Percentiles rank a stretch among this genome's conserved stretches.
These are phyloP conservation scores for Poeciliopsis presidionis DNA, from an alignment of 2,797 vertebrate genomes.

Conservation along the genomic window DNA sequence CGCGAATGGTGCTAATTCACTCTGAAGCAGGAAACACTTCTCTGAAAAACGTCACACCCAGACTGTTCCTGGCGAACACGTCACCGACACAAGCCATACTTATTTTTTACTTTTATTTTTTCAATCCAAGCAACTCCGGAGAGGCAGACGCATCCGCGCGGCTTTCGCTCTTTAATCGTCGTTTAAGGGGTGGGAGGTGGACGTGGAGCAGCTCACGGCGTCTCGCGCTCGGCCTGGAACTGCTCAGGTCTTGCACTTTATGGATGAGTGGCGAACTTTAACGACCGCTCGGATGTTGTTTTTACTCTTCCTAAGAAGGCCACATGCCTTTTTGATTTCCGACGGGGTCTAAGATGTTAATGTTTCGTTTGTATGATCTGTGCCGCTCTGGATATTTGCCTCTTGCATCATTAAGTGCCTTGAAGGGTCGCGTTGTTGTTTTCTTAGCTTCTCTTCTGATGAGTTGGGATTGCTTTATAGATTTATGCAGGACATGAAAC, in stretches of 20 bases:
- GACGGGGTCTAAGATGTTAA: conserved; percentile 14
- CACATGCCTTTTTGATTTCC: conserved; percentile 62
- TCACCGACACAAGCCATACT: conserved; percentile 58
- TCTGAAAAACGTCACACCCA: not conserved
- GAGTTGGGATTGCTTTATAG: conserved; percentile 58
- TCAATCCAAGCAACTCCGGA: conserved; percentile 8
- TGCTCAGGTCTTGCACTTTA: conserved; percentile 75
- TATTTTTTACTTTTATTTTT: not conserved
- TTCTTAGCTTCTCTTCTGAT: conserved; percentile 25
- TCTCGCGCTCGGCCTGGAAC: conserved; percentile 25
- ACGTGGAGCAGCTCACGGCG: not conserved
- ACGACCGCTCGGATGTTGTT: conserved; percentile 29
- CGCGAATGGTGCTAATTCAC: conserved; percentile 1
- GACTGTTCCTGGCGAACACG: conserved; percentile 14
- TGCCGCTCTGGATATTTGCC: conserved; percentile 14
- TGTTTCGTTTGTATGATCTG: conserved; percentile 18
- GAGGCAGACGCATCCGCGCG: conserved; percentile 13
- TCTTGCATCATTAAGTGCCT: conserved; percentile 67
- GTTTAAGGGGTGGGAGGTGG: not conserved
- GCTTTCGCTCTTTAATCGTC: conserved; percentile 19
- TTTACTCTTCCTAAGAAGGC: conserved; percentile 45
- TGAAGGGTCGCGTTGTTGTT: conserved; percentile 21
- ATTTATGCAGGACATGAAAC: conserved; percentile 35
- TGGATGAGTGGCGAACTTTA: conserved; percentile 47
- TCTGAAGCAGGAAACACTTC: not conserved